Evolutionary conservation across 2,797 vertebrate species (phyloP).

Genomic region (Cryptoblepharus egeriae): DNA sequence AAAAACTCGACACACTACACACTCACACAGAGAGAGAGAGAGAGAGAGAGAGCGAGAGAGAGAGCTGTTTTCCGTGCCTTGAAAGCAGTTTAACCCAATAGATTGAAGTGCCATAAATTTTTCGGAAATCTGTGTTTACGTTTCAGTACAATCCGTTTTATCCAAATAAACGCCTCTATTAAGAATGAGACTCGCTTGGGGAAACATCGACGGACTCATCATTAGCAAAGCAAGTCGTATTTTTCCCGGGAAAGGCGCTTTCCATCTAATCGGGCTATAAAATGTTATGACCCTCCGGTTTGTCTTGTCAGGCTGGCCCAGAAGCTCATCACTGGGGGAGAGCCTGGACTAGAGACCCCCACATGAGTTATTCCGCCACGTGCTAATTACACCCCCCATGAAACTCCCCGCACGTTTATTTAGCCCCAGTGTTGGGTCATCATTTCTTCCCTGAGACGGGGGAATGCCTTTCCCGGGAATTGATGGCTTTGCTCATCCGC

Average conservation of each 20-base stretch:
- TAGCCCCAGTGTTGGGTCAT: too few species aligned
- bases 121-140: slow-evolving; percentile 36
- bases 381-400: background rate
- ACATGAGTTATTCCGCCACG: background rate
- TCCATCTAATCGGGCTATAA: slow-evolving; percentile 30
- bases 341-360: fast-evolving
- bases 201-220: slow-evolving; percentile 32
- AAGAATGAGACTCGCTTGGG: slow-evolving; percentile 23
- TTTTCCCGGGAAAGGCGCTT: slow-evolving; percentile 14
- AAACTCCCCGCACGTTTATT: background rate
- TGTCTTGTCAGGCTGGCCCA: background rate
- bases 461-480: too few species aligned
- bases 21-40: too few species aligned
- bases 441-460: too few species aligned
- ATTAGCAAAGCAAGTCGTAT: slow-evolving; percentile 31
- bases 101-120: slow-evolving; percentile 35
- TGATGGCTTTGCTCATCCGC: background rate
- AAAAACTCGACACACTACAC: background rate
- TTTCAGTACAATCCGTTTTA: slow-evolving; percentile 43
- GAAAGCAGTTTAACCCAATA: slow-evolving; percentile 50
- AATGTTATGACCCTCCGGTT: slow-evolving; percentile 46
- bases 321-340: background rate
- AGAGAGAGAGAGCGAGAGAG: too few species aligned
- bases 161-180: slow-evolving; percentile 36
- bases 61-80: background rate